Evolutionary conservation across 2,888 invertebrate genomes (phyloP), one percentile per base, ranked within the genome.

Genomic region (Galeopsomyia nigrocyanea): DNA sequence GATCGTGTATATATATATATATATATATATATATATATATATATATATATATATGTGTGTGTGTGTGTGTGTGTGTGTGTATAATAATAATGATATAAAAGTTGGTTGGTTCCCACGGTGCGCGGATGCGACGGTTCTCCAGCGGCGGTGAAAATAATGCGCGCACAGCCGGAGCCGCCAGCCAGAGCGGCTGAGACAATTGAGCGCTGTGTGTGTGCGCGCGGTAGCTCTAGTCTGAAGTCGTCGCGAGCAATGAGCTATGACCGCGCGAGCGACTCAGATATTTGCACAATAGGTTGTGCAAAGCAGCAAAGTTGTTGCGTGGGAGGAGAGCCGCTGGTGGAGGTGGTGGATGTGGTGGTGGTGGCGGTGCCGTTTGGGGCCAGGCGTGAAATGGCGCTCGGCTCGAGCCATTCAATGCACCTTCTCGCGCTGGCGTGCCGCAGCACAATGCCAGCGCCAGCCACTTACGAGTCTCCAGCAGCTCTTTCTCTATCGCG

Each of bases 201-300:
- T 7, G 31, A 31, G 31, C 7, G 31, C 31, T 31, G 31, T 51
- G 62, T 22, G 62, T 62, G 63, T 50, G 50, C 51, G 67, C 55
- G 60, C 65, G 64, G 31, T 31, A 31, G 62, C 67, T 60, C 53
- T 58, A 53, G 71, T 58, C 66, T 57, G 5, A n/a, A 50, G 73
- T 61, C 75, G 75, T 60, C 62, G 75, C 71, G 65, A 77, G 74
- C 75, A 81, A n/a, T n/a, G 82, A 81, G 79, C 81, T 82, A 83
- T 82, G 83, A 83, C 83, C 84, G 80, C 79, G 16, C 53, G n/a
- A 57, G 39, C 82, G 82, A n/a, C 83, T 83, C 83, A 82, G 84
- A 84, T 85, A 83, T 84, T 85, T 84, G 82, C 81, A 85, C 84
- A 85, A 85, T 84, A 82, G 84, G 80, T 82, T 81, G 78, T 80